Evolutionary conservation across 2,797 vertebrate species (phyloP), one percentile per base, ranked within the genome.

Genomic region (Graptemys geographica): DNA sequence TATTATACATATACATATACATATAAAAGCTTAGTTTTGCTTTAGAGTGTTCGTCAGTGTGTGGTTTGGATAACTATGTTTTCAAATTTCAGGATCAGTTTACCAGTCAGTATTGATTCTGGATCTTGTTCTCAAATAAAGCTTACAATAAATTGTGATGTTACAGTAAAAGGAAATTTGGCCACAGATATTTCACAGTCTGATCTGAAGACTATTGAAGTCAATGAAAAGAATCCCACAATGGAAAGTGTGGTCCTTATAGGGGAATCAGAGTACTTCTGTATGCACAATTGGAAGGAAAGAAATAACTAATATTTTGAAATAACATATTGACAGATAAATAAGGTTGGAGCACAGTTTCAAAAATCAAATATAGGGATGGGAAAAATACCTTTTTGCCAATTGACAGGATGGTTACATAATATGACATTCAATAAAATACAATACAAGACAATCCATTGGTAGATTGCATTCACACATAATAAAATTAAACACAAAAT

Each of bases 211-310:
- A 52, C 5, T 56, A 62, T 1, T 21, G 19, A 81, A 90, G 88
- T 2, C 56, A 90, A 15, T 51, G 0, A 57, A 51, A n/a, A 82
- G 5, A 72, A 8, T 49, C n/a, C 11, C 1, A 3, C 13, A 10
- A 5, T 82, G 37, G 41, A 90, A 89, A 31, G 15, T n/a, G 2
- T 27, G 81, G 27, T 1, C 6, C 49, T 28, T 8, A 79, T 33
- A 37, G 84, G 72, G 0, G 8, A 86, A 7, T 37, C 28, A 18
- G 56, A 49, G 1, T 44, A 37, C 0, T 41, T 78, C 7, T 16
- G 1, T 21, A 84, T 44, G 0, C n/a, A 65, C 72, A 8, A 37
- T 0, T 72, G 2, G 88, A 94, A 92, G 91, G 41, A 79, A 82
- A 86, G 13, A 81, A 81, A 56, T 21, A 55, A 0, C 0, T 5